Base-by-base conservation (phyloP, 2,888 invertebrate genomes). In the Andrena bucephala region DNA sequence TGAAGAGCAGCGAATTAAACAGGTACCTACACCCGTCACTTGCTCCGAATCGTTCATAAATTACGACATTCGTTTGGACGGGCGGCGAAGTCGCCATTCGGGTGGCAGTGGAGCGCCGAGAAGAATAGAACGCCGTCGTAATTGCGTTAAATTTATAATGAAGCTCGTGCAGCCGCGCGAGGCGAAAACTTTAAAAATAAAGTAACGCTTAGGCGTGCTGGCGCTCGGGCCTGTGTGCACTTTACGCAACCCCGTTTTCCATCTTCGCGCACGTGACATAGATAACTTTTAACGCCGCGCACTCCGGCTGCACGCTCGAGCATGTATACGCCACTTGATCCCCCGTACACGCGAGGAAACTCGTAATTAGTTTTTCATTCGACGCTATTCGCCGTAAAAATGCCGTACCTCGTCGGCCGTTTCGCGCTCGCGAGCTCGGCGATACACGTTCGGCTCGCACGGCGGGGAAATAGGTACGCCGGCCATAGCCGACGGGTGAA, bases 321-420 rank as follows among this genome's bases (percentile, higher is more conserved):
- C 31, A 24, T 57, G 8, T 57, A 57, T 24, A 48, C 29, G 36
- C 72, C 42, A 66, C 66, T 42, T 66, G 33, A 65, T 65, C 36
- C 42, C 42, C 65, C 42, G 60, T 48, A 31, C 71, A 29, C 59
- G 71, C 60, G 31, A 52, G 20, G 29, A 54, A 66, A 75, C 60
- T 75, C 62, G 33, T 75, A 75, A 75, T 75, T 75, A 75, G 68
- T 75, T 75, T 75, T 62, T 68, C 75, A 75, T 67, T 36, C n/a
- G 75, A 68, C 36, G 60, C 20, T n/a, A 10, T 13, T 29, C 62
- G 31, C 48, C 63, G 62, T 70, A 76, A 70, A 77, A 71, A 77
- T 24, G 63, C 54, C 75, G 60, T 13, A 8, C 29, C 20, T 20
- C 57, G 24, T 4, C 57, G 50, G 60, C 33, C 59, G 48, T 68